Evolutionary conservation across 1,140 invertebrate species (phyloP), one percentile per base, ranked within the genome.

Genomic region (Neodiprion pinetum): DNA sequence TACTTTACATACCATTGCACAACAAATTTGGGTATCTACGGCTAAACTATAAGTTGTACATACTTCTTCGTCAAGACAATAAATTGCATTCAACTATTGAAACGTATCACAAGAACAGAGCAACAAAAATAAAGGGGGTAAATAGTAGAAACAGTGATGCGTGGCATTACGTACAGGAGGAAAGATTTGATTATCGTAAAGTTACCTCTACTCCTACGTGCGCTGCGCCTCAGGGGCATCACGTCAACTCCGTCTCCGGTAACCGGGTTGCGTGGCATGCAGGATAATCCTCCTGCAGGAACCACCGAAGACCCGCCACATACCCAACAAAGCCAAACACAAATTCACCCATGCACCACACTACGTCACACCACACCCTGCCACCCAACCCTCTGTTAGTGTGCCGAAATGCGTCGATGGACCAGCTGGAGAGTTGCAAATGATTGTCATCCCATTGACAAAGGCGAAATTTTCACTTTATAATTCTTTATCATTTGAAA

Each of bases 241-340:
- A 88, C 81, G 83, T 86, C 84, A 80, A 91, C 86, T 80, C 90
- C 90, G 79, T 90, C 87, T 80, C 90, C 90, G 80, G 90, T 91
- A 75, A 91, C 90, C 73, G 89, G 90, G 82, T 90, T 91, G 80
- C 90, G 89, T 80, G 82, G 80, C 81, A 87, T 83, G 84, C 85
- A 85, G 83, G 86, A 83, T 71, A 82, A 83, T 84, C 85, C 85
- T 84, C 86, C 87, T 87, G 86, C 82, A 80, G 82, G 77, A 81
- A 78, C 76, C 77, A 79, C 78, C 78, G 76, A 77, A 72, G 78
- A 76, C 78, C 80, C 81, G 77, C 79, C 81, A 84, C 83, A 69
- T 69, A 69, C 67, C 67, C 80, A 79, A 74, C 67, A 74, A 70
- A 69, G 67, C 67, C 67, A 69, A 75, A 23, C 70, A 61, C 53